Base-by-base conservation (phyloP, 2,797 vertebrate genomes). In the Pangasius mekongensis region DNA sequence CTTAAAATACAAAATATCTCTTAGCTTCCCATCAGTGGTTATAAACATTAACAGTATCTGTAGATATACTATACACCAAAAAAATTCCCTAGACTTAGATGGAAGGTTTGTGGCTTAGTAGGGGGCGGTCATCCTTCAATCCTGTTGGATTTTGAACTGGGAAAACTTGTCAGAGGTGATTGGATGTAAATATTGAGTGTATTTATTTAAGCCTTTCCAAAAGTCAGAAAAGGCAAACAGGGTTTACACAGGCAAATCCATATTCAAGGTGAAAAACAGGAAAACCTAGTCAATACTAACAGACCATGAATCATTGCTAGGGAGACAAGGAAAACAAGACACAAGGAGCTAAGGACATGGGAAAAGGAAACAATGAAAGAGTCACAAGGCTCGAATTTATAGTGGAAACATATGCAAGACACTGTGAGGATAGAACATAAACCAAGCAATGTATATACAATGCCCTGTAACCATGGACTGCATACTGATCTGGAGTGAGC, bases 241-340 rank as follows among this genome's bases (percentile, higher is more conserved):
- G 5, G 69, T 5, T 74, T 13, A 74, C 71, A 30, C 4, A 78
- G n/a, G n/a, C 27, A 18, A 54, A 54, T 54, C 16, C 22, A 62
- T 82, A 78, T 33, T 27, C 33, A 24, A 39, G 77, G 52, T 36
- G n/a, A 80, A 80, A 80, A 80, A 36, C 20, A 60, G 11, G 11
- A 60, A 60, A 27, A 43, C 10, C 24, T 36, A 56, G 30, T 81
- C 33, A 43, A 24, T 82, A 9, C 78, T 43, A 82, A 83, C 36
- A 83, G 58, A 47, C 24, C 81, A 83, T 64, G 58, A 83, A 47
- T 64, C 36, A n/a, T 82, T 82, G 11, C 58, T 82, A 82, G 39
- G 27, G 39, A 83, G 81, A 83, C 58, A 16, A 64, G 58, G 27
- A 64, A 83, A 64, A 62, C 80, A 82, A 43, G 52, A 80, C 30